A percentile compares a stretch with the other conserved stretches of the same genome.
Conservation (phyloP, 2,113 vertebrate genomes). For the Podarcis raffonei region DNA sequence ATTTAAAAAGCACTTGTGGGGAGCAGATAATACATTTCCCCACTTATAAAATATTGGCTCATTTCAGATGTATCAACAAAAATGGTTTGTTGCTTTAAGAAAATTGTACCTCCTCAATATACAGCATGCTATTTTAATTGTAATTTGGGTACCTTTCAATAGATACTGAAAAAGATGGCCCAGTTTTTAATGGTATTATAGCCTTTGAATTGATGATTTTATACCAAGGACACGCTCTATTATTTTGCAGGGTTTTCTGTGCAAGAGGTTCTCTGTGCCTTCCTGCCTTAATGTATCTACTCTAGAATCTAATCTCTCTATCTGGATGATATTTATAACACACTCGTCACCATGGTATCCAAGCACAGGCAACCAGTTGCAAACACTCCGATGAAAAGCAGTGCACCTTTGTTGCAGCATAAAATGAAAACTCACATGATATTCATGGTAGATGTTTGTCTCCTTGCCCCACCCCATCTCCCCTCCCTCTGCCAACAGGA, state of each 20-base stretch:
- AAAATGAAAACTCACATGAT: slow-evolving; percentile 17
- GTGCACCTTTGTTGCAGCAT: slow-evolving; percentile 19
- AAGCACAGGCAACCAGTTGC: neutral
- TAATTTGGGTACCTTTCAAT: neutral
- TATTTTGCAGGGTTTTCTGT: neutral
- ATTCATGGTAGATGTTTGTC: slow-evolving; percentile 33
- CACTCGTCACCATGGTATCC: slow-evolving; percentile 2
- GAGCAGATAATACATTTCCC: neutral
- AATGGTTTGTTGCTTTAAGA: neutral
- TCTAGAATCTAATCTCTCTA: neutral
- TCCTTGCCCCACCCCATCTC: slow-evolving; percentile 20
- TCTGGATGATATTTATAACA: slow-evolving; percentile 10
- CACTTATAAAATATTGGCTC: neutral
- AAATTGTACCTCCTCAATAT: neutral
- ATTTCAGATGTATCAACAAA: neutral
- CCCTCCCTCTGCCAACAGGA: slow-evolving; percentile 78
- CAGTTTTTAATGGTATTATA: neutral
- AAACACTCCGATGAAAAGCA: neutral
- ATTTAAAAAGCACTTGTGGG: neutral
- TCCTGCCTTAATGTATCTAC: neutral
- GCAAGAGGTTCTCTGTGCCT: neutral
- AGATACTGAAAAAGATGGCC: neutral
- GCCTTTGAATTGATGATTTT: neutral
- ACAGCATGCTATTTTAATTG: neutral
- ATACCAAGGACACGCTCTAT: neutral